Percentiles rank a stretch among this genome's conserved stretches.
These are phyloP conservation scores for Spicauda simplicius DNA, from an alignment of 2,888 invertebrate species.

Conservation along the genomic window DNA sequence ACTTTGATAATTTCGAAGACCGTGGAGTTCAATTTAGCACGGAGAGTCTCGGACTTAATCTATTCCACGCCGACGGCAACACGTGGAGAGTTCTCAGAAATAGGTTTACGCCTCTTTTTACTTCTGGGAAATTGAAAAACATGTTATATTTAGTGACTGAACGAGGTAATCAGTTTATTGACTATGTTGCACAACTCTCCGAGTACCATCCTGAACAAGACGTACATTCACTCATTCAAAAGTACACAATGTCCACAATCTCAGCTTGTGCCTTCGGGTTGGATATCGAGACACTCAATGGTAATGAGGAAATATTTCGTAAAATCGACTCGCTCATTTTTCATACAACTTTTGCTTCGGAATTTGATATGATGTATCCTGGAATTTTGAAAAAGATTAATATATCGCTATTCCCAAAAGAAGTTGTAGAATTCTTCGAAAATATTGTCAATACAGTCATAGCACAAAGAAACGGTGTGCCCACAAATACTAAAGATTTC, in stretches of 20 bases:
- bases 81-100: constrained; percentile 58
- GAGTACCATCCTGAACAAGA: constrained; percentile 47
- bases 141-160: constrained; percentile 60
- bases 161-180: constrained; percentile 51
- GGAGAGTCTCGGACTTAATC: constrained; percentile 55
- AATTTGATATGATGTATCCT: constrained; percentile 55
- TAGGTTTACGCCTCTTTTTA: constrained; percentile 61
- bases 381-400: constrained; percentile 54
- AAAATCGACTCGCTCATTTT: constrained; percentile 30
- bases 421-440: constrained; percentile 49
- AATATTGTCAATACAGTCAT: constrained; percentile 50
- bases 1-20: constrained; percentile 59
- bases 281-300: constrained; percentile 45
- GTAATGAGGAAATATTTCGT: constrained; percentile 16
- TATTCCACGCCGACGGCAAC: constrained; percentile 60
- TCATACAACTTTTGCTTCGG: constrained; percentile 13
- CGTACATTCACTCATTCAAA: constrained; percentile 50
- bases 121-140: constrained; percentile 63
- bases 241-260: constrained; percentile 55
- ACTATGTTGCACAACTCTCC: constrained; percentile 45
- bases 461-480: constrained; percentile 51
- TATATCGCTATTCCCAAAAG: constrained; percentile 49
- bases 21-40: constrained; percentile 58
- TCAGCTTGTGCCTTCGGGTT: constrained; percentile 53
- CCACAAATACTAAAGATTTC: constrained; percentile 56